Conservation (phyloP, 1,140 invertebrate genomes). For the Marisa cornuarietis region DNA sequence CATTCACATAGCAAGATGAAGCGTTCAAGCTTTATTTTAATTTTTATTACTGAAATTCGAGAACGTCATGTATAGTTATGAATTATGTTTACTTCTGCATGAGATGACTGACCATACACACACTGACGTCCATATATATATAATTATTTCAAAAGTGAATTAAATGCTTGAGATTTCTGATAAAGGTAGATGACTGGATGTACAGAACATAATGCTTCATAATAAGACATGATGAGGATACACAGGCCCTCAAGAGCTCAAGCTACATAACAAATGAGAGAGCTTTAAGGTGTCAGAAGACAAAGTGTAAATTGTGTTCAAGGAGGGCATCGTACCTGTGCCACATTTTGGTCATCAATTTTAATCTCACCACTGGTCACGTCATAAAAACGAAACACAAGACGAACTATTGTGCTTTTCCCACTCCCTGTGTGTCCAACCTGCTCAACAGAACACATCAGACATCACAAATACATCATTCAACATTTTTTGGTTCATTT, state of each 20-base stretch:
- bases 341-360: constrained; percentile 87
- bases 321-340: constrained; percentile 65
- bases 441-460: constrained; percentile 60
- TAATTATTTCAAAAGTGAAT: neutral
- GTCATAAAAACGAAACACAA: constrained; percentile 96
- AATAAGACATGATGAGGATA: neutral
- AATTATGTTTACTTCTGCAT: neutral
- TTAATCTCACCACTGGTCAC: constrained; percentile 83
- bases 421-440: constrained; percentile 91
- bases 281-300: neutral
- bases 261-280: neutral
- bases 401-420: constrained; percentile 91
- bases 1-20: no score
- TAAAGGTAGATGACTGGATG: neutral
- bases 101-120: neutral
- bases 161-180: neutral
- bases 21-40: no score
- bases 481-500: no score
- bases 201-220: neutral
- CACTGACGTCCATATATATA: neutral
- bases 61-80: neutral
- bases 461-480: no score
- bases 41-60: no score
- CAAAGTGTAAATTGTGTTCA: no score
- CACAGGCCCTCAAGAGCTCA: neutral